Evolutionary conservation across 2,888 invertebrate genomes (phyloP), one percentile per base, ranked within the genome.

Genomic region (Athalia circularis): DNA sequence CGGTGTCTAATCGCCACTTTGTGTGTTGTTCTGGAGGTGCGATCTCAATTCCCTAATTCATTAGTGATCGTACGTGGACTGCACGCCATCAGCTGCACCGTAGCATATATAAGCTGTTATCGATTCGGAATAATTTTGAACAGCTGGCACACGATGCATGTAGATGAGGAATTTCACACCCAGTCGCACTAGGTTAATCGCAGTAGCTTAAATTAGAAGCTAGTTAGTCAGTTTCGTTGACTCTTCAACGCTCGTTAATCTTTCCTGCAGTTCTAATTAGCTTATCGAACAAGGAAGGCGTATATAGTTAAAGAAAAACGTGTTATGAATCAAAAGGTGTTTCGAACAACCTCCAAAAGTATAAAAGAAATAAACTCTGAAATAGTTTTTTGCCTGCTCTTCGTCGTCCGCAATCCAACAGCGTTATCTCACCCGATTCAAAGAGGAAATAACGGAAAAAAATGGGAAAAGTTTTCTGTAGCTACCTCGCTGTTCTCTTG

Each of bases 241-340:
- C 29, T 29, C 29, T 29, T 29, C 29, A 29, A 29, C 13, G 13
- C 47, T 48, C 13, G 59, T 72, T 47, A 72, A 72, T 72, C 45
- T 72, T 59, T 72, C 29, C 29, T 29, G 2, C 29, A 29, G 59
- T 47, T 52, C 72, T 59, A 52, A 72, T 72, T 72, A 59, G 72
- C 72, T 59, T 72, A 72, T 72, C 72, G 72, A 72, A 72, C 11
- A 6, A 57, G 72, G 72, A 72, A 57, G 72, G 59, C 43, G 47
- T 29, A 29, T 29, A 29, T 29, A 29, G 29, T 29, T 29, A 47
- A 72, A 5, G 3, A 13, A 59, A 70, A 72, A 72, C 72, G 72
- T 57, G 72, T 57, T 59, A 59, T 72, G 72, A 72, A 68, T 59
- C 72, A 13, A 59, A 72, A 72, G 45, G 47, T 52, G 59, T 7